Evolutionary conservation across 1,140 invertebrate species (phyloP).

Genomic region (Platorchestia sp.): DNA sequence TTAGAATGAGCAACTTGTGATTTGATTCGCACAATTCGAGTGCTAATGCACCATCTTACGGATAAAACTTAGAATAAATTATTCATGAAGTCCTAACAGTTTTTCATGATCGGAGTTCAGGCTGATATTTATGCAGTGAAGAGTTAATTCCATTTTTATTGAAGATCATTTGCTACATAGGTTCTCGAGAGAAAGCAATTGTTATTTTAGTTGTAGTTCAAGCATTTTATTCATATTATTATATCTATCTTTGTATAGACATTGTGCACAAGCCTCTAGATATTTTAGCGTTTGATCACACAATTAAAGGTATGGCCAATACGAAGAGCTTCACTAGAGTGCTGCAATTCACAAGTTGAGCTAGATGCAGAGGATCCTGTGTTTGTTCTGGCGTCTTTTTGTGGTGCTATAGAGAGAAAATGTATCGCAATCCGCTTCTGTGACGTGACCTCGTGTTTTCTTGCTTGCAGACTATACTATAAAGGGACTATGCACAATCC

Average conservation of each 20-base stretch:
- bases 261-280: not conserved
- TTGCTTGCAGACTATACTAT: slow-evolving; percentile 68
- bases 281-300: not conserved
- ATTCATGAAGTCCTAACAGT: not conserved
- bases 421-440: not conserved
- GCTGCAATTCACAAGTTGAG: slow-evolving; percentile 6
- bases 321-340: not conserved
- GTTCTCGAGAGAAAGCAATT: not conserved
- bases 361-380: not conserved
- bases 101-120: not conserved
- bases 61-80: not conserved
- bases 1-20: too few species aligned
- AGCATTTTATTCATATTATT: not conserved
- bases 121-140: not conserved
- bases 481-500: slow-evolving; percentile 68
- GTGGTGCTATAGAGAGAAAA: slow-evolving; percentile 26
- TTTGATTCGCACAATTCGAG: not conserved
- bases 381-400: slow-evolving; percentile 30
- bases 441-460: slow-evolving; percentile 58
- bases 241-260: not conserved
- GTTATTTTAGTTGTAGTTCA: not conserved
- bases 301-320: not conserved
- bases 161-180: not conserved
- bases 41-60: not conserved
- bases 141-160: not conserved